Evolutionary conservation across 1,140 invertebrate genomes (phyloP).

Genomic region (Amyelois transitella): DNA sequence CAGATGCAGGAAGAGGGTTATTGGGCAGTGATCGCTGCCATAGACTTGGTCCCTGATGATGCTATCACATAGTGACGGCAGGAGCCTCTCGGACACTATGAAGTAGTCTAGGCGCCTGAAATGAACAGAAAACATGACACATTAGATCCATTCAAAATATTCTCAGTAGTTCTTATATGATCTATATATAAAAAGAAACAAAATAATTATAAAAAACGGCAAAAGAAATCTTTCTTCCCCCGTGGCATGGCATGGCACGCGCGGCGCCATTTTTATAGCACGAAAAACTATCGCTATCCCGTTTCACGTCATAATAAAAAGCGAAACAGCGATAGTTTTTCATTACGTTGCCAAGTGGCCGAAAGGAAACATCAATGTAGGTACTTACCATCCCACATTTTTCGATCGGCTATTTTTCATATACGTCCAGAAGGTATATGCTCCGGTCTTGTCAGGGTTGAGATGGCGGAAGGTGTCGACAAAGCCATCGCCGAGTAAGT

Average conservation of each 20-base stretch:
- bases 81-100: conserved; percentile 87
- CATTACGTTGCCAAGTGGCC: too few relatives aligned
- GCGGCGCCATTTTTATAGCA: too few relatives aligned
- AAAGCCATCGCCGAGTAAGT: conserved; percentile 86
- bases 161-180: too few relatives aligned
- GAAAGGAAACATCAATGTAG: conserved; percentile 1
- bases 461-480: conserved; percentile 92
- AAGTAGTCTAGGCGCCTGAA: conserved; percentile 96
- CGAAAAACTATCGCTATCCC: too few relatives aligned
- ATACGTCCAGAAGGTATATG: conserved; percentile 97
- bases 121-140: conserved; percentile 30
- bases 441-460: conserved; percentile 88
- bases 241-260: too few relatives aligned
- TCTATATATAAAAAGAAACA: too few relatives aligned
- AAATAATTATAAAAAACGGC: too few relatives aligned
- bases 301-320: too few relatives aligned
- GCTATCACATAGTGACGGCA: conserved; percentile 86
- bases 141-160: too few relatives aligned
- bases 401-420: conserved; percentile 88
- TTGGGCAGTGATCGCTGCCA: conserved; percentile 93
- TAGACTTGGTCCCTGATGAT: conserved; percentile 82
- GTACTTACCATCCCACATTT: conserved; percentile 93
- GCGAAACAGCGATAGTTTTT: too few relatives aligned
- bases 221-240: too few relatives aligned
- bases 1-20: conserved; percentile 80